Percentiles rank a stretch among this genome's conserved stretches.
These are phyloP conservation scores for Eonycteris spelaea DNA, from an alignment of 2,113 vertebrate genomes.

Conservation along the genomic window DNA sequence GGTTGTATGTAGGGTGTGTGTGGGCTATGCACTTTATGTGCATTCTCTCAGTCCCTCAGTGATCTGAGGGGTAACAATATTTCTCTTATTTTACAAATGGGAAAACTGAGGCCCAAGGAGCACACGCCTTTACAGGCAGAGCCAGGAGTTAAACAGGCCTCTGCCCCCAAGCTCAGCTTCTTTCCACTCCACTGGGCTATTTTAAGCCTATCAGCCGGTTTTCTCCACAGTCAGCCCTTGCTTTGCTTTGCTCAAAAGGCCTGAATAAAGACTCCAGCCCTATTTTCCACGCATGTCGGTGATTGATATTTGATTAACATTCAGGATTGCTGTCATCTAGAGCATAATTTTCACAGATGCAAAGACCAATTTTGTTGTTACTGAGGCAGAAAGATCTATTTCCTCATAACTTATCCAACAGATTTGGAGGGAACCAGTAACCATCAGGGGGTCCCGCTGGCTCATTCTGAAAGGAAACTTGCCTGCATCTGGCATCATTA, in stretches of 20 bases:
- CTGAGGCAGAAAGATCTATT: slow-evolving; percentile 62
- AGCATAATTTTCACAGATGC: slow-evolving; percentile 65
- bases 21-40: background rate
- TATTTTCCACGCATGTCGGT: slow-evolving; percentile 51
- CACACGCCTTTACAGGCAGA: background rate
- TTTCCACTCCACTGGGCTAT: background rate
- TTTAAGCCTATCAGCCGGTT: background rate
- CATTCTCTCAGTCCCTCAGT: background rate
- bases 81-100: background rate
- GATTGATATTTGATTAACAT: slow-evolving; percentile 68
- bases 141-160: background rate
- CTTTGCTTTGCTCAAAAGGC: slow-evolving; percentile 45
- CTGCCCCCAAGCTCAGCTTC: rapidly evolving
- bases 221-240: background rate
- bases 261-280: slow-evolving; percentile 32
- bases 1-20: background rate
- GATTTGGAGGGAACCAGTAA: slow-evolving; percentile 13
- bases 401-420: slow-evolving; percentile 54
- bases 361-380: slow-evolving; percentile 65
- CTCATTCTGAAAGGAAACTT: background rate
- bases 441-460: background rate
- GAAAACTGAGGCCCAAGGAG: background rate
- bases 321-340: slow-evolving; percentile 45
- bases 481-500: background rate
- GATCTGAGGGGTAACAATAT: background rate